Conservation (phyloP, 1,140 invertebrate species). For the Euborellia annulipes region DNA sequence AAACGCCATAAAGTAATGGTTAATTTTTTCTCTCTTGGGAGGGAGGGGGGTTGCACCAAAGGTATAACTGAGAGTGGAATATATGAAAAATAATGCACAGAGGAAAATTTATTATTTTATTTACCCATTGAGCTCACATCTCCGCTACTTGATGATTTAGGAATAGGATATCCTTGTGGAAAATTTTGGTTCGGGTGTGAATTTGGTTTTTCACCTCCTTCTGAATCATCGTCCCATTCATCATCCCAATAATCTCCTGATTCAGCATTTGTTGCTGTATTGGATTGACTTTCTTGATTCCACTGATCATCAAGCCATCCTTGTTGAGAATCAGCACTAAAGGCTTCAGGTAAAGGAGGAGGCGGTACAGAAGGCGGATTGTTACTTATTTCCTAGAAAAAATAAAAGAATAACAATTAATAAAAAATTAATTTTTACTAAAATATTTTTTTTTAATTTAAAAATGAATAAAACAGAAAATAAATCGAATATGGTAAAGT, state of each 20-base stretch:
- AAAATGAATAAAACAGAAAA: too few relatives aligned
- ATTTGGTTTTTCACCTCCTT: slow-evolving; percentile 31
- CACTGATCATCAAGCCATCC: too few relatives aligned
- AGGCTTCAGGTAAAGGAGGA: slow-evolving; percentile 27
- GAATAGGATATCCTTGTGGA: slow-evolving; percentile 19
- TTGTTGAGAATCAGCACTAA: too few relatives aligned
- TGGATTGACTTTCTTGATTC: slow-evolving; percentile 14
- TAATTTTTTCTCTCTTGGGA: too few relatives aligned
- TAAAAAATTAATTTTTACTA: background rate
- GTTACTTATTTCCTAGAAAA: slow-evolving; percentile 12
- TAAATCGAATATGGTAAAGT: too few relatives aligned
- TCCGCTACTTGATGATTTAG: slow-evolving; percentile 10
- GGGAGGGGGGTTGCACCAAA: too few relatives aligned
- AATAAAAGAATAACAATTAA: slow-evolving; percentile 1
- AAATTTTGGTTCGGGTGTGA: background rate
- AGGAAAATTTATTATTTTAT: background rate
- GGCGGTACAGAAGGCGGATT: slow-evolving; percentile 32
- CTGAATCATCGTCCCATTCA: slow-evolving; percentile 81
- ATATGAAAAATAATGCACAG: too few relatives aligned
- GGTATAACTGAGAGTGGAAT: too few relatives aligned
- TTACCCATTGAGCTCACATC: slow-evolving; percentile 18
- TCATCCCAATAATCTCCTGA: slow-evolving; percentile 58
- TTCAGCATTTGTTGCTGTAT: too few relatives aligned
- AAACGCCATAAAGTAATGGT: too few relatives aligned
- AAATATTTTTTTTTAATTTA: too few relatives aligned